A percentile compares a stretch with the other conserved stretches of the same genome.
phyloP scores from a whole-genome alignment of 2,113 vertebrate genomes.

The Rhabdomys dilectus region DNA sequence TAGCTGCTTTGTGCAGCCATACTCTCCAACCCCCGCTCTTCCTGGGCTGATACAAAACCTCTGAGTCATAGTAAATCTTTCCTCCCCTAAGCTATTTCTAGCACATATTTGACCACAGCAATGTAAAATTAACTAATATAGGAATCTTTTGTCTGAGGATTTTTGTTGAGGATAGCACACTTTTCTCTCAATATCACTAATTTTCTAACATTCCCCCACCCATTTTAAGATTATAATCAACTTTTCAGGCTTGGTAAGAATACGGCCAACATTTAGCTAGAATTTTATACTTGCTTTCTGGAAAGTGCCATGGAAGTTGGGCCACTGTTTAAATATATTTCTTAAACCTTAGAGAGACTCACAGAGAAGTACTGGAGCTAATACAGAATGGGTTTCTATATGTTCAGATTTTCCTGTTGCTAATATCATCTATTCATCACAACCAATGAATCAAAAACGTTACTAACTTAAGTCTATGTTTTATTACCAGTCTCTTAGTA shows the following conservation, averaged over 20 bases:
- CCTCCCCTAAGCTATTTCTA: neutral
- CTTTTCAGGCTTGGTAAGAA: neutral
- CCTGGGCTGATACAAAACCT: too few relatives aligned
- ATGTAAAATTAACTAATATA: neutral
- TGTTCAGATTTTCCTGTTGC: neutral
- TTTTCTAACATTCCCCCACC: neutral
- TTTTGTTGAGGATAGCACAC: neutral
- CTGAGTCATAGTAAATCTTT: neutral
- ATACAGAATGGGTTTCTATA: neutral
- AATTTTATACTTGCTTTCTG: conserved; percentile 40
- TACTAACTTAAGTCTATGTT: neutral
- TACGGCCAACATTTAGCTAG: neutral
- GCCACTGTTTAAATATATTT: neutral
- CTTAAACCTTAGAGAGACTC: neutral
- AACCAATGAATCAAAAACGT: neutral
- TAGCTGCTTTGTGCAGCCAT: neutral
- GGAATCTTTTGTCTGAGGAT: neutral
- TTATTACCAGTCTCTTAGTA: neutral
- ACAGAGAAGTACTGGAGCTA: neutral
- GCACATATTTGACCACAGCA: too few relatives aligned
- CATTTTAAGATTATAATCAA: conserved; percentile 31
- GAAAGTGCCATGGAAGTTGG: neutral
- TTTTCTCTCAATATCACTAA: neutral
- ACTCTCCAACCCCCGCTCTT: too few relatives aligned
- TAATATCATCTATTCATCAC: neutral